Base-by-base conservation (phyloP, 2,113 vertebrate species). In the Heterocephalus glaber region DNA sequence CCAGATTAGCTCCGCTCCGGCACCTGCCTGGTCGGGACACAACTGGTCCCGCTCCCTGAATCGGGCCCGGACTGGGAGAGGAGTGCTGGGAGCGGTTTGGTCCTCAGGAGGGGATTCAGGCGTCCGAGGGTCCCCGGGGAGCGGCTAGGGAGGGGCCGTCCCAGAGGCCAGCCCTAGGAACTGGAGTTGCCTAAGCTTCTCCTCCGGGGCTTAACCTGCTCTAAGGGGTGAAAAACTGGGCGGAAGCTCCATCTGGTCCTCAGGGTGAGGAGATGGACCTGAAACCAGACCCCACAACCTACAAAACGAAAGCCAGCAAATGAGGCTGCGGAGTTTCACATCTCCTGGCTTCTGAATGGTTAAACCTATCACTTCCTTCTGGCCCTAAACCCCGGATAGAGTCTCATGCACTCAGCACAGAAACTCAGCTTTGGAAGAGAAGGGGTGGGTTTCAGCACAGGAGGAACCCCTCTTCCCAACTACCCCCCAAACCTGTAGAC, bases 161-260 rank as follows among this genome's bases (percentile, higher is more conserved):
- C 92, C 84, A 26, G 33, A 89, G 88, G 88, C 60, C 79, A 86
- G 92, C 63, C 89, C 92, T 93, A 84, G 92, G 92, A 66, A 80
- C 80, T 94, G 89, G 87, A 92, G 83, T 97, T 96, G 68, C 83
- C 72, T 95, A 54, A 84, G 92, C 92, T 83, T n/a, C 80, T 92
- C 33, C 60, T 94, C 68, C 56, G 1, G 28, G 14, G 88, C 47
- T 86, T 85, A 88, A 63, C 33, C 68, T 66, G 86, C 81, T 82
- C 56, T 28, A 35, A 20, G 49, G 41, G 28, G 56, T 4, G 92
- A 74, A 77, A 77, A 88, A 35, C 44, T 49, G 76, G 72, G 30
- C 77, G 22, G 22, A 16, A 79, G 1, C 49, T 35, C 41, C 10
- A 5, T 14, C 28, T 10, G 49, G 76, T 63, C 76, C 26, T 63